These are phyloP conservation scores for Hestina assimilis DNA, from an alignment of 1,140 invertebrate species.

Conservation along the genomic window DNA sequence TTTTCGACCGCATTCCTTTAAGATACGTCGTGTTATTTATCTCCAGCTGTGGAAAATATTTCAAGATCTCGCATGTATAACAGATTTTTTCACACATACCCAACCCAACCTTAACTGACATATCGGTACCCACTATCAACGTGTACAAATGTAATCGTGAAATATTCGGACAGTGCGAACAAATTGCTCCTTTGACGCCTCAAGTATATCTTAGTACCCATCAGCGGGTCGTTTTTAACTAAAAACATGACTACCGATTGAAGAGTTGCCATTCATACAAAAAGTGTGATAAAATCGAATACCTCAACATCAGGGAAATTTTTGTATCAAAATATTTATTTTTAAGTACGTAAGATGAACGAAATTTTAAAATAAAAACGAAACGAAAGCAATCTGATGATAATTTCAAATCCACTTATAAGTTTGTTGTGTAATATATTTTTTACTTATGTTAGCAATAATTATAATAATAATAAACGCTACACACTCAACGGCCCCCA, in stretches of 20 bases:
- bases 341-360: no score
- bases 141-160: slow-evolving; percentile 41
- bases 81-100: background rate
- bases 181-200: slow-evolving; percentile 60
- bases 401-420: no score
- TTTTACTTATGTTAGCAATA: no score
- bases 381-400: no score
- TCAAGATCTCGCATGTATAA: background rate
- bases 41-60: no score
- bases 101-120: slow-evolving; percentile 12
- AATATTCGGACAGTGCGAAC: slow-evolving; percentile 50
- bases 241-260: slow-evolving; percentile 27
- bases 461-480: no score
- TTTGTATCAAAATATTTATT: no score
- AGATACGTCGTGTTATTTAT: no score
- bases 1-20: no score
- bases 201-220: slow-evolving; percentile 44
- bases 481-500: no score
- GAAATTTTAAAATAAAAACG: no score
- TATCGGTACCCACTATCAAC: slow-evolving; percentile 31
- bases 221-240: slow-evolving; percentile 29
- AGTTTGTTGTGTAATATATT: no score
- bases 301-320: background rate
- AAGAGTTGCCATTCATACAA: slow-evolving; percentile 25
- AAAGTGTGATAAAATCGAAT: slow-evolving; percentile 7